phyloP scores from a whole-genome alignment of 2,888 invertebrate genomes.

The Erannis defoliaria region DNA sequence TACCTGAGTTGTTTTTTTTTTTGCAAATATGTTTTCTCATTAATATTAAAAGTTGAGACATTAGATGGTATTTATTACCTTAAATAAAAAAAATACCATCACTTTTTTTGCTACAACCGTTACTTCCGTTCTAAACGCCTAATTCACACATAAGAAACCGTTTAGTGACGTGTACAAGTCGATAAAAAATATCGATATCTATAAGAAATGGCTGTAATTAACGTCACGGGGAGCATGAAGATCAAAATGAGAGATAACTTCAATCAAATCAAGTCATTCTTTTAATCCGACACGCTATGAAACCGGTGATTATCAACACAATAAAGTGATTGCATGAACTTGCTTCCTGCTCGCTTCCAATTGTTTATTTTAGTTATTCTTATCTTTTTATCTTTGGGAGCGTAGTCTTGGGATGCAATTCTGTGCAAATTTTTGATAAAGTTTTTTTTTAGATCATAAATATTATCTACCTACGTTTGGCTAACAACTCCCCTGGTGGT shows the following conservation, averaged over 20 bases:
- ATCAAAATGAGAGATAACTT: conserved; percentile 67
- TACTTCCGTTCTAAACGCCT: conserved; percentile 27
- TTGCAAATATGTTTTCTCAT: not conserved
- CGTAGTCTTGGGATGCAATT: not conserved
- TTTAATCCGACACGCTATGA: conserved; percentile 54
- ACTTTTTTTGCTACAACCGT: conserved; percentile 35
- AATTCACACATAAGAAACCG: conserved; percentile 33
- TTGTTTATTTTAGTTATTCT: not conserved
- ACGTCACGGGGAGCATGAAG: conserved; percentile 71
- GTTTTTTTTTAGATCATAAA: too few relatives aligned
- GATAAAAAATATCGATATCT: conserved; percentile 49
- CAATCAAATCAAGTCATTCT: conserved; percentile 66
- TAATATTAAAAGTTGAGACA: not conserved
- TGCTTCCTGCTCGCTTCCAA: conserved; percentile 37
- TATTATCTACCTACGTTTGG: too few relatives aligned
- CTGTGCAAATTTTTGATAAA: too few relatives aligned
- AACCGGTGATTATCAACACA: conserved; percentile 51
- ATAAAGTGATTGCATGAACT: conserved; percentile 38
- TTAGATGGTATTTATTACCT: conserved; percentile 13
- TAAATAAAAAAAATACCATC: conserved; percentile 22
- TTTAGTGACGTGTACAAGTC: conserved; percentile 25
- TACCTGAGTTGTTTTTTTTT: not conserved
- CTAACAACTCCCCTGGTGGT: too few relatives aligned
- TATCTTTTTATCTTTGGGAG: not conserved
- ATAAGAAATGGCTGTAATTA: conserved; percentile 74